Evolutionary conservation across 2,797 vertebrate genomes (phyloP), one percentile per base, ranked within the genome.

Genomic region (Channa striata): DNA sequence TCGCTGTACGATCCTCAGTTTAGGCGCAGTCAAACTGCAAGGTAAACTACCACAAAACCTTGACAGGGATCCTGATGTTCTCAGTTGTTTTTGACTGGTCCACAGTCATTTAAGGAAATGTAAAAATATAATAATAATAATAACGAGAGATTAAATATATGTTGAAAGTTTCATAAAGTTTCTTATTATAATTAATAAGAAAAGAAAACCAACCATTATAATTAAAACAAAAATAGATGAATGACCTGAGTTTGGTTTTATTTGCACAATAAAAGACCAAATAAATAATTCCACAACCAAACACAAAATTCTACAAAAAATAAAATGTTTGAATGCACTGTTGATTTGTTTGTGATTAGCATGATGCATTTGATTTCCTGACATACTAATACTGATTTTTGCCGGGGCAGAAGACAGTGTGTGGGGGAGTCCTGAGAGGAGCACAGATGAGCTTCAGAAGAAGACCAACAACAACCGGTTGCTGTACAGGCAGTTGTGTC

Each of bases 401-500:
- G 4, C 12, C 1, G 71, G 52, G 8, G 75, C 77, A 97, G 96
- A 95, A 74, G 91, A 71, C 58, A 83, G 61, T 43, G 59, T 89
- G 20, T 87, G 85, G 65, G 86, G 75, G 4, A 91, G 85, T 49
- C 86, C 92, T 16, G 86, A 93, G 60, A 94, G 80, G 56, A 83
- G 73, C 1, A 54, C 13, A 3, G 78, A 85, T 36, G 91, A 90
- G 1, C 63, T 11, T 65, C 91, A 92, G 83, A 94, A 92, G 81
- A 87, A 89, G 74, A 91, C 56, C 0, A 85, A 86, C 68, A 96
- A 95, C 78, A 93, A 86, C 56, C 88, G 69, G 16, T 97, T 95
- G 85, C 92, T 99, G 74, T 96, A 96, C 89, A 74, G 89, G 53
- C 97, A 98, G 78, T 93, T 99, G 49, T 94, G 93, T 79, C 95